Base-by-base conservation (phyloP, 2,113 vertebrate genomes). In the Cheirogaleus medius region DNA sequence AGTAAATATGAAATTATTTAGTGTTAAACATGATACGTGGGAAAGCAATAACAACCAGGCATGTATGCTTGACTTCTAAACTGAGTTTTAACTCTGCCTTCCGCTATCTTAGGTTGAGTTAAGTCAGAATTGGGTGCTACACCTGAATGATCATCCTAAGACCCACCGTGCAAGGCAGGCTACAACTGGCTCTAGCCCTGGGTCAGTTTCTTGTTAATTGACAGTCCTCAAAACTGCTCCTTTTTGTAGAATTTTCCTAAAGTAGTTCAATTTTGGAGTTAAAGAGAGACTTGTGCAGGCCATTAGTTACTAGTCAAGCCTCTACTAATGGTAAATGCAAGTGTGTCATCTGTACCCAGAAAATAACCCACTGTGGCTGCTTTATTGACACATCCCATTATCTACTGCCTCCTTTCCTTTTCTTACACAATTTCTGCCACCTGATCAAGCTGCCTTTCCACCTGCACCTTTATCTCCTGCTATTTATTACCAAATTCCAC, bases 201-300 rank as follows among this genome's bases (percentile, higher is more conserved):
- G 21, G 8, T 6, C 1, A 74, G 25, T 5, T 23, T 84, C 3
- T 52, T 32, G 39, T 29, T 9, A 64, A 7, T 1, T 54, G 15
- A 21, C 8, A 52, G 18, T 37, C 0, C 5, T 74, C 13, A 29
- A 27, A 2, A 13, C 0, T 86, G 10, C 4, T 56, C 20, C 17
- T 77, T 37, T 90, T 7, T 17, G 20, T 5, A 21, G 37, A 87
- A 39, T 27, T 44, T 15, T 39, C 18, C 14, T 58, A 1, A 1
- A 73, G n/a, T 3, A 82, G 3, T 5, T 15, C 25, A 20, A 5
- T 29, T 32, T n/a, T 58, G 27, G 14, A 42, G 8, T 12, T 60
- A n/a, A 44, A 44, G 34, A 29, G 58, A 83, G n/a, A 6, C 10
- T 39, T 11, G 0, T 37, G 5, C 0, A 27, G 11, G 6, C 3